phyloP scores from a whole-genome alignment of 35 echinoderm and acorn worm species.

The Lytechinus variegatus region DNA sequence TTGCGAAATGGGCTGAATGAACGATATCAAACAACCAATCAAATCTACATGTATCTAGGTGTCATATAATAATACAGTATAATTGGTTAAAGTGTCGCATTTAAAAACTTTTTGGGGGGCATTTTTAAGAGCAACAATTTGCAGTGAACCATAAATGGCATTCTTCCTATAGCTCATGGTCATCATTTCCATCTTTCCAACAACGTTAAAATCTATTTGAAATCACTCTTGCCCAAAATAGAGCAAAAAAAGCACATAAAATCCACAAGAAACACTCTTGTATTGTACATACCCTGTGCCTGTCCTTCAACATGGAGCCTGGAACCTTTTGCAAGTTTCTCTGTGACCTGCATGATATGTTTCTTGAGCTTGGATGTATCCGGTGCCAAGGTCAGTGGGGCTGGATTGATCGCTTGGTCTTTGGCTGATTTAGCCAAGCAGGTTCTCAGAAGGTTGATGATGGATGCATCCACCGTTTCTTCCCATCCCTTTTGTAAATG shows the following conservation, averaged over 20 bases:
- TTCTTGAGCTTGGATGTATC: conserved; percentile 90
- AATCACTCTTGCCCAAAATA: background rate
- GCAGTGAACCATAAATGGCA: too few relatives aligned
- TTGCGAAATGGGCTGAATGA: too few relatives aligned
- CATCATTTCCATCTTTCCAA: too few relatives aligned
- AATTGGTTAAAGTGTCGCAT: too few relatives aligned
- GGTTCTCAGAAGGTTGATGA: conserved; percentile 72
- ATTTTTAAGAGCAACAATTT: background rate
- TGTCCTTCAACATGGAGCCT: conserved; percentile 75
- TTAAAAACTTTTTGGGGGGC: too few relatives aligned
- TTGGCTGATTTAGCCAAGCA: conserved; percentile 84
- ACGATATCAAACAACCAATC: too few relatives aligned
- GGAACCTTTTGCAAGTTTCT: conserved; percentile 81
- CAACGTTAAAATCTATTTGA: too few relatives aligned
- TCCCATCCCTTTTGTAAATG: conserved; percentile 83
- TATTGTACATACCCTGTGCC: conserved; percentile 52
- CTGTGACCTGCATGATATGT: conserved; percentile 81
- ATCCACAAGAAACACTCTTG: background rate
- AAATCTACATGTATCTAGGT: too few relatives aligned
- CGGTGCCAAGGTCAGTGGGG: conserved; percentile 59
- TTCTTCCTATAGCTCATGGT: background rate
- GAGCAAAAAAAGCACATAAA: background rate
- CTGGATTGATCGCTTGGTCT: conserved; percentile 88
- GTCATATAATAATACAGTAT: too few relatives aligned
- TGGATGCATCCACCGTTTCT: conserved; percentile 80